Conservation (phyloP, 1,140 invertebrate genomes). For the Triops longicaudatus region DNA sequence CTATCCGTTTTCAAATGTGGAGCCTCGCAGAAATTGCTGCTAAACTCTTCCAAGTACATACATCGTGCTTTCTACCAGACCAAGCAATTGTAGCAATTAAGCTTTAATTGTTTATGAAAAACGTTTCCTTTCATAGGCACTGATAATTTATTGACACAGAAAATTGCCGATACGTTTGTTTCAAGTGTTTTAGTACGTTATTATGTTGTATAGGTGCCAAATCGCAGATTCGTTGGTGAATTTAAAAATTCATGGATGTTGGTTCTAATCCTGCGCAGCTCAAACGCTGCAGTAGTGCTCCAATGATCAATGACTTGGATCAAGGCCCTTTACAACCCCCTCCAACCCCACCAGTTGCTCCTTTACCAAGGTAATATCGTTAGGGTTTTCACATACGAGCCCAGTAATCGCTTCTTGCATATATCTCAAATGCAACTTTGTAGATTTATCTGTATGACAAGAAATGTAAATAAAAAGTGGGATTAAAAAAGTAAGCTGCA, state of each 20-base stretch:
- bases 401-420: not conserved
- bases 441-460: not conserved
- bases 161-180: too few species aligned
- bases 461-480: too few species aligned
- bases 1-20: too few species aligned
- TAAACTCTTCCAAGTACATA: too few species aligned
- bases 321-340: conserved; percentile 41
- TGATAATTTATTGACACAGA: too few species aligned
- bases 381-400: too few species aligned
- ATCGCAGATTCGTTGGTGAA: not conserved
- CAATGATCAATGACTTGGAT: conserved; percentile 64
- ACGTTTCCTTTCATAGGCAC: too few species aligned
- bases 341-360: conserved; percentile 34
- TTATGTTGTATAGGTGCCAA: not conserved
- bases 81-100: too few species aligned
- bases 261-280: conserved; percentile 41
- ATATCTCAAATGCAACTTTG: not conserved
- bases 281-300: conserved; percentile 71
- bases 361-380: conserved; percentile 3
- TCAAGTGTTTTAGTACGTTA: not conserved
- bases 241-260: conserved; percentile 16
- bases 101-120: too few species aligned
- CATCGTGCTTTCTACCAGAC: too few species aligned
- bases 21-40: too few species aligned
- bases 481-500: too few species aligned